phyloP scores from a whole-genome alignment of 2,888 invertebrate genomes.

The Autographa pulchrina region DNA sequence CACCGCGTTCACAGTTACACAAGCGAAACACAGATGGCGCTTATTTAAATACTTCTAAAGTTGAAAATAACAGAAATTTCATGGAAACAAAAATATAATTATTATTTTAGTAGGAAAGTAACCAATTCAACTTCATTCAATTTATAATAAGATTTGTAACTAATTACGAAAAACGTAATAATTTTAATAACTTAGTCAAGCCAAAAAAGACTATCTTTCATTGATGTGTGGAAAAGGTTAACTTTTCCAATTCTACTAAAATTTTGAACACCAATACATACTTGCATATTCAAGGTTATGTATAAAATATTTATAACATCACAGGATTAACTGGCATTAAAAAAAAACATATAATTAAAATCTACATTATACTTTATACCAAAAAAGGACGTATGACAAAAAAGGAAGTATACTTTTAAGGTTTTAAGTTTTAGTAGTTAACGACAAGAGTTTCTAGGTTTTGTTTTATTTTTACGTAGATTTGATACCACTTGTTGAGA shows the following conservation, averaged over 20 bases:
- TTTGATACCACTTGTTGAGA: no score
- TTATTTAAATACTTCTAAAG: background rate
- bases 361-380: no score
- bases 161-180: background rate
- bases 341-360: no score
- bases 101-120: background rate
- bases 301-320: background rate
- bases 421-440: no score
- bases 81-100: background rate
- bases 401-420: no score
- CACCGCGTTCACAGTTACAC: background rate
- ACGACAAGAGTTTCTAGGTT: no score
- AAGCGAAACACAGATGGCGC: slow-evolving; percentile 41
- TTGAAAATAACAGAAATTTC: background rate
- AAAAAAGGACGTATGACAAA: no score
- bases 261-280: slow-evolving; percentile 1
- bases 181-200: background rate
- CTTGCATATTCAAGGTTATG: background rate
- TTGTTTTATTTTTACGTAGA: no score
- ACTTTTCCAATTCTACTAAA: background rate
- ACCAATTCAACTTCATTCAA: background rate
- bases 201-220: background rate
- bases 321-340: background rate
- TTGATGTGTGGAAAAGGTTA: background rate
- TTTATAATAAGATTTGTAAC: background rate